Percentiles rank a stretch among this genome's conserved stretches.
These are phyloP conservation scores for Hypercompe scribonia DNA, from an alignment of 2,888 invertebrate genomes.

Conservation along the genomic window DNA sequence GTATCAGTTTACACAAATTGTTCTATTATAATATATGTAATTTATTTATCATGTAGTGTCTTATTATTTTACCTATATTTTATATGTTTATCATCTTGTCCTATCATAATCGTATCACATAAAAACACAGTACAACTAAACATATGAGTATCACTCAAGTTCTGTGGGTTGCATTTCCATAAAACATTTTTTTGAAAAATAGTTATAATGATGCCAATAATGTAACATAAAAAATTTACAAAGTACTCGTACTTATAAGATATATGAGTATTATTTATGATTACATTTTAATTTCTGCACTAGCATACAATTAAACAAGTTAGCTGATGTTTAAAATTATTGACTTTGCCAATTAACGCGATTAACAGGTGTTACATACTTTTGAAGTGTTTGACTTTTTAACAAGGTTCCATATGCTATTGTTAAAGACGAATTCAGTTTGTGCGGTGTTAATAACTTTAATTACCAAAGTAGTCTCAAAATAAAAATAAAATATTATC, in stretches of 20 bases:
- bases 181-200: neutral
- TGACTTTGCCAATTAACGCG: too few relatives aligned
- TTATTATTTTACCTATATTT: neutral
- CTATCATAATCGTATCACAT: neutral
- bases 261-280: too few relatives aligned
- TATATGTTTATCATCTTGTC: neutral
- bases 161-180: neutral
- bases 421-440: too few relatives aligned
- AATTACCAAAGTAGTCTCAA: too few relatives aligned
- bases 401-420: too few relatives aligned
- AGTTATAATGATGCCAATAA: neutral
- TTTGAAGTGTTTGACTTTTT: too few relatives aligned
- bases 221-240: neutral
- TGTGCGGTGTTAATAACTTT: too few relatives aligned
- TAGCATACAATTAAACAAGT: neutral
- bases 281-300: too few relatives aligned
- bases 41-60: neutral
- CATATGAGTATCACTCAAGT: neutral
- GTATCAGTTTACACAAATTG: constrained; percentile 3
- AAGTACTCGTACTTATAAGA: neutral
- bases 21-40: neutral
- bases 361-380: too few relatives aligned
- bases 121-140: neutral
- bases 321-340: neutral
- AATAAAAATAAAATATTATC: too few relatives aligned